Conservation (phyloP, 2,888 invertebrate species). For the Tholera decimalis region DNA sequence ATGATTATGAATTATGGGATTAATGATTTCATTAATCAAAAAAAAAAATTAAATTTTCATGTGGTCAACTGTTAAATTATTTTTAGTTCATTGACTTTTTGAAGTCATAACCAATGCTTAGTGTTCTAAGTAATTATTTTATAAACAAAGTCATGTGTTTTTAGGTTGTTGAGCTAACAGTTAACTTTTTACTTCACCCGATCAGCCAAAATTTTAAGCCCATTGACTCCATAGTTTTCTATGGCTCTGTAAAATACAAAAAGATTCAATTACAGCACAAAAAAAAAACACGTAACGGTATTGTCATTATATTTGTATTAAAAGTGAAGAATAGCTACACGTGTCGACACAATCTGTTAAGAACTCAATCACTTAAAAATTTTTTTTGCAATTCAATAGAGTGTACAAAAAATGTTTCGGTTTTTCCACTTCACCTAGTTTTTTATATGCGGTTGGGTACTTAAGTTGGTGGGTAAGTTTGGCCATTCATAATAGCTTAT, state of each 20-base stretch:
- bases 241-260: not conserved
- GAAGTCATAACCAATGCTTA: too few relatives aligned
- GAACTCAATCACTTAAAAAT: conserved; percentile 2
- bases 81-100: too few relatives aligned
- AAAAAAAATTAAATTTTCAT: too few relatives aligned
- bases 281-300: not conserved
- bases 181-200: too few relatives aligned
- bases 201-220: too few relatives aligned
- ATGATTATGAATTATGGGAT: too few relatives aligned
- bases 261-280: not conserved
- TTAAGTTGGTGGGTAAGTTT: conserved; percentile 3
- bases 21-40: too few relatives aligned
- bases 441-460: not conserved
- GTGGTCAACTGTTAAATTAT: too few relatives aligned
- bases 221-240: too few relatives aligned
- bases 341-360: not conserved
- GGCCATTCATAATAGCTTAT: not conserved
- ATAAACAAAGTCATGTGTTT: too few relatives aligned
- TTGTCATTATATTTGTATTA: not conserved
- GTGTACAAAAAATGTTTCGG: not conserved
- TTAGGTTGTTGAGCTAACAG: too few relatives aligned
- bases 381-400: conserved; percentile 12
- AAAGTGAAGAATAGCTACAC: not conserved
- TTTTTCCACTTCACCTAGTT: conserved; percentile 9
- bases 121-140: too few relatives aligned